Conservation (phyloP, 2,797 vertebrate species). For the Sarcoramphus papa region DNA sequence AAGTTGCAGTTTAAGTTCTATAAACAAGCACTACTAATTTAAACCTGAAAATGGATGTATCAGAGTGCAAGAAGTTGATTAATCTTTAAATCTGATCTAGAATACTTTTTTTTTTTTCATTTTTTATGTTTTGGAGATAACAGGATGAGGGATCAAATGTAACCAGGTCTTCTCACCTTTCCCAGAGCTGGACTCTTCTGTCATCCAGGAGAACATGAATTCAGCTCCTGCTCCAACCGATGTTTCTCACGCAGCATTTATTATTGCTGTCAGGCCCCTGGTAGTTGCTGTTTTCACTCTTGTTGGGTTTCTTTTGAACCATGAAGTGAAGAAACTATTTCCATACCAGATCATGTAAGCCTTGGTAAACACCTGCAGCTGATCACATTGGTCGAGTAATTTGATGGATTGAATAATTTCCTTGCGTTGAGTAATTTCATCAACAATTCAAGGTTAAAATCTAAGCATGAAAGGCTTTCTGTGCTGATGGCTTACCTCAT, state of each 20-base stretch:
- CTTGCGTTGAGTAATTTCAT: background rate
- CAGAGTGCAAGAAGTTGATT: background rate
- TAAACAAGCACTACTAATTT: background rate
- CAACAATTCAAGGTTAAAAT: background rate
- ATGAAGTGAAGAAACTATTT: background rate
- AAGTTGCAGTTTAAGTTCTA: background rate
- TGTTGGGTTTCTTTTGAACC: background rate
- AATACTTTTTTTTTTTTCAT: background rate
- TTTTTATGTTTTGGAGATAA: background rate
- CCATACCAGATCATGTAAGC: background rate
- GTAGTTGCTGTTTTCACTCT: background rate
- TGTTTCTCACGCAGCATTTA: background rate
- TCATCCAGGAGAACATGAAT: background rate
- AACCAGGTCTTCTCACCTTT: background rate
- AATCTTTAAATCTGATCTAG: background rate
- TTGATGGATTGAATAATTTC: background rate
- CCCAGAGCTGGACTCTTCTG: background rate
- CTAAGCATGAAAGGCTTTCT: background rate
- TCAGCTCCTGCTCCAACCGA: background rate
- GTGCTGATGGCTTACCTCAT: background rate
- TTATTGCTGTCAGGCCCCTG: background rate
- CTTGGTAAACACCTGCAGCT: background rate
- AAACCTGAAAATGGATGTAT: background rate
- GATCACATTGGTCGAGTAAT: background rate
- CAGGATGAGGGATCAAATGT: background rate